Percentiles rank a stretch among this genome's conserved stretches.
Conservation (phyloP, 2,113 vertebrate genomes). For the Corynorhinus townsendii region DNA sequence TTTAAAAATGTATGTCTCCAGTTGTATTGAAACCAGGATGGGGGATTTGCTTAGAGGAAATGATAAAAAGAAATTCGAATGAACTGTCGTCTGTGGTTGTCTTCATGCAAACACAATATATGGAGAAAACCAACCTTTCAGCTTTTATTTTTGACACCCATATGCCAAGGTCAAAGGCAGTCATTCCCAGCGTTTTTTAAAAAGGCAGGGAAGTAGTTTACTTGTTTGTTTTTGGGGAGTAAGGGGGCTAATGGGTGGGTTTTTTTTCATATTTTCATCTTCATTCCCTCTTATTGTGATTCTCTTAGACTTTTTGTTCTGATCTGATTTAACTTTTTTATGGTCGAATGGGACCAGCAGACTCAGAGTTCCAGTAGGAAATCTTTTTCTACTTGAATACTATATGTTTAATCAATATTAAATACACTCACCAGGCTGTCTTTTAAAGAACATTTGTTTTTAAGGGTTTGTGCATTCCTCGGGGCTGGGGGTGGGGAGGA, state of each 20-base stretch:
- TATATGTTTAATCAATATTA: not conserved
- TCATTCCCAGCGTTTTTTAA: not conserved
- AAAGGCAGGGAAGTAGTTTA: not conserved
- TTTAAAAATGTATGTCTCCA: not conserved
- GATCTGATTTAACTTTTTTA: not conserved
- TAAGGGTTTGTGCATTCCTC: slow-evolving; percentile 13
- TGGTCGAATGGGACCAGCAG: not conserved
- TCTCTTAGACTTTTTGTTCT: not conserved
- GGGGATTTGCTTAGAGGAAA: not conserved
- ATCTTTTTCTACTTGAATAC: not conserved
- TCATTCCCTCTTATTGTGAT: not conserved
- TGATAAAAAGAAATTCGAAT: not conserved
- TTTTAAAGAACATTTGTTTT: slow-evolving; percentile 45
- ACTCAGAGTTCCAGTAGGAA: not conserved
- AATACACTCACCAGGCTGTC: not conserved
- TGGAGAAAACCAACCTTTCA: not conserved
- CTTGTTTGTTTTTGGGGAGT: not conserved
- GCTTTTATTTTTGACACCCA: not conserved
- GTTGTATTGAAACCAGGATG: not conserved
- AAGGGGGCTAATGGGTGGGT: not conserved
- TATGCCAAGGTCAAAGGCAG: not conserved
- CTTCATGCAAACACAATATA: not conserved
- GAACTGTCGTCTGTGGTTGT: not conserved
- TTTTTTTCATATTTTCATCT: not conserved
- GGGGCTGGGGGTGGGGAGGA: not conserved